These are phyloP conservation scores for Oscheius sp. DNA, from an alignment of 1,140 invertebrate genomes.

Conservation along the genomic window DNA sequence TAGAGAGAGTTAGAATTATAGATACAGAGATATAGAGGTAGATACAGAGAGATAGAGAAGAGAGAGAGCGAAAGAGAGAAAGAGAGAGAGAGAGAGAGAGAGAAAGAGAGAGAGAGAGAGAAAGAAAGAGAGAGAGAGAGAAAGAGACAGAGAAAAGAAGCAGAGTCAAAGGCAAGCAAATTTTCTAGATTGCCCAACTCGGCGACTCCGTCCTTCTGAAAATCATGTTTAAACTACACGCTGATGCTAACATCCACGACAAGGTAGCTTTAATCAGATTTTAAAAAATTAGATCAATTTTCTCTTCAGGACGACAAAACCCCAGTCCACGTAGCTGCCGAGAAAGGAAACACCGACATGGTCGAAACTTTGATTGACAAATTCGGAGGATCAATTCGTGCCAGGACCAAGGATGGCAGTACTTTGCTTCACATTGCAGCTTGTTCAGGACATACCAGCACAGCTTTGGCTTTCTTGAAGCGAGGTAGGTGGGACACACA, in stretches of 20 bases:
- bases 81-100: no score
- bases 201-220: slow-evolving; percentile 90
- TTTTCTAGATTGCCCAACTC: no score
- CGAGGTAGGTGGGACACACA: slow-evolving; percentile 67
- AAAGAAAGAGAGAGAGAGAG: no score
- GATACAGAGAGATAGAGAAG: no score
- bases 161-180: no score
- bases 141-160: no score
- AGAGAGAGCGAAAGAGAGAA: no score
- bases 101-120: no score
- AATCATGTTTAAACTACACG: slow-evolving; percentile 87
- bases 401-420: slow-evolving; percentile 75
- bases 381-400: slow-evolving; percentile 71
- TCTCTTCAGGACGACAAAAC: slow-evolving; percentile 76
- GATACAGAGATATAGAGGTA: no score
- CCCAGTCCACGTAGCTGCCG: slow-evolving; percentile 92
- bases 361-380: slow-evolving; percentile 95
- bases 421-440: slow-evolving; percentile 66
- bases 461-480: slow-evolving; percentile 95
- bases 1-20: no score
- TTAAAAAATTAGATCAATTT: slow-evolving; percentile 4
- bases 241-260: slow-evolving; percentile 86
- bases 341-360: slow-evolving; percentile 87
- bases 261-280: slow-evolving; percentile 68
- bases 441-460: slow-evolving; percentile 90